These are phyloP conservation scores for Tenthredo livida DNA, from an alignment of 2,888 invertebrate genomes.

Conservation along the genomic window DNA sequence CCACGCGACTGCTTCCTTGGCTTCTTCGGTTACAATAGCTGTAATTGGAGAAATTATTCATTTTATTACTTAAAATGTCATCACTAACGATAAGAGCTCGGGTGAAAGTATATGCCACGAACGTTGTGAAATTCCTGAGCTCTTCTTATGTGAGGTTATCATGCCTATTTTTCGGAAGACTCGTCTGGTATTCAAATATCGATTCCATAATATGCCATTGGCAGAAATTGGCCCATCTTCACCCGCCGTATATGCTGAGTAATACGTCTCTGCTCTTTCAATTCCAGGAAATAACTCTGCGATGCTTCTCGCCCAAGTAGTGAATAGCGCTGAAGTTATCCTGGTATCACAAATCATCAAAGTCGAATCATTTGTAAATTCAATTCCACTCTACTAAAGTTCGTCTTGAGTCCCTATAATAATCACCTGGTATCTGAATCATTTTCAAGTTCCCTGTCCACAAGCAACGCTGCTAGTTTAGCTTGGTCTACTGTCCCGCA, in stretches of 20 bases:
- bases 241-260: conserved; percentile 8
- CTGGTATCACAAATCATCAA: conserved; percentile 13
- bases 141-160: conserved; percentile 6
- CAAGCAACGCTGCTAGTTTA: conserved; percentile 9
- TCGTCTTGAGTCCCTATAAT: neutral
- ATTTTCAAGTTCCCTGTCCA: neutral
- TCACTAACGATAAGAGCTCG: too few relatives aligned
- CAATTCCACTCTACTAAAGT: neutral
- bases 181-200: conserved; percentile 11
- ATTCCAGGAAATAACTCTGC: neutral
- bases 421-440: conserved; percentile 16
- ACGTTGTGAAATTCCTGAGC: neutral
- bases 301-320: conserved; percentile 16
- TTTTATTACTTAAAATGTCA: too few relatives aligned
- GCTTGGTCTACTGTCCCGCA: conserved; percentile 6
- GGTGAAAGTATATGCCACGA: neutral
- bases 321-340: conserved; percentile 7
- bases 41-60: neutral
- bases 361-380: conserved; percentile 3
- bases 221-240: conserved; percentile 20
- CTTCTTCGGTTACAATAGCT: neutral
- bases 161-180: conserved; percentile 7
- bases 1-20: conserved; percentile 7
- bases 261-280: conserved; percentile 25
- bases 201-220: conserved; percentile 29